Evolutionary conservation across 64 coral and sea anemone genomes (phyloP).

Genomic region (Orbicella faveolata): DNA sequence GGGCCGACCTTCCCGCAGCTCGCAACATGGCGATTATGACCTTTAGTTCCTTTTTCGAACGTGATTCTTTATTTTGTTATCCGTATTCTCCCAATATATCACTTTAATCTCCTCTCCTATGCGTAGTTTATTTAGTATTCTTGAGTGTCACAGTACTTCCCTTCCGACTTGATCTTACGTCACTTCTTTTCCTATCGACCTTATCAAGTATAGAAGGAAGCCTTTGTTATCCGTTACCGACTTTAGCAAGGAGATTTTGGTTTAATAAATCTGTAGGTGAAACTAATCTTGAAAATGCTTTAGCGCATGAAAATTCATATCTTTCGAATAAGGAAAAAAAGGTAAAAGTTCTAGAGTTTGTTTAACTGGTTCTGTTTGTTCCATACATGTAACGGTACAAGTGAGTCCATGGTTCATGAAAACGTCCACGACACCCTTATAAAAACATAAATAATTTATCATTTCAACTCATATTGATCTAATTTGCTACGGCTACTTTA

Average conservation of each 20-base stretch:
- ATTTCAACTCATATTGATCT: background rate
- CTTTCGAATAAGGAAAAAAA: no score
- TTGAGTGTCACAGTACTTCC: background rate
- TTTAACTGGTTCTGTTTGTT: no score
- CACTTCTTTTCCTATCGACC: background rate
- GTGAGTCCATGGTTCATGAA: background rate
- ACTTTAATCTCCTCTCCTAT: background rate
- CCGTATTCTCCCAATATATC: constrained; percentile 5
- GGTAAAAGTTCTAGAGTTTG: no score
- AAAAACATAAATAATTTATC: background rate
- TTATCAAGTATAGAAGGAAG: no score
- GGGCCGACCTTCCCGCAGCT: background rate
- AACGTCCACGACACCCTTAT: background rate
- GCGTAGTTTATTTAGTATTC: background rate
- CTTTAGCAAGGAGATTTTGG: no score
- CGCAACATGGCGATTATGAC: constrained; percentile 27
- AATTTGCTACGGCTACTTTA: background rate
- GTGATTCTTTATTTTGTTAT: background rate
- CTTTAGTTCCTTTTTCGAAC: background rate
- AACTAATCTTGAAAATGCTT: no score
- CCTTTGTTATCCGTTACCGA: no score
- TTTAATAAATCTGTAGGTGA: no score
- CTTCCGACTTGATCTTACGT: background rate
- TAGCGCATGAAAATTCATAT: no score
- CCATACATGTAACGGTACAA: background rate